Conservation (phyloP, 2,113 vertebrate species). For the Cynopterus brachyotis region DNA sequence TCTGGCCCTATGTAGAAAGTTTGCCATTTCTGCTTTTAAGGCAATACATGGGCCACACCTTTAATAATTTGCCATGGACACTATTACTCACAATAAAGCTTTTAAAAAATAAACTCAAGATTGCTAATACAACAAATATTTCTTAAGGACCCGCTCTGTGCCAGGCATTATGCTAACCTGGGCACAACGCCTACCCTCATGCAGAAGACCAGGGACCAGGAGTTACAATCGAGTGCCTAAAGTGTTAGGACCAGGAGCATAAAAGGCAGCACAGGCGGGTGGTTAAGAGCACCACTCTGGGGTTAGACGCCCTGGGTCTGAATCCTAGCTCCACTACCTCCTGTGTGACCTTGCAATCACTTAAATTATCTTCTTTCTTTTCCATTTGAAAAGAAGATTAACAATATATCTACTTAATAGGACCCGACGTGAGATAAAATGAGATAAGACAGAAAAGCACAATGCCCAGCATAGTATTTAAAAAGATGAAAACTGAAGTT, state of each 20-base stretch:
- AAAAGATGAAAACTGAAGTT: neutral
- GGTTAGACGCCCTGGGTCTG: neutral
- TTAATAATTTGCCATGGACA: neutral
- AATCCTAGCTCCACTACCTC: neutral
- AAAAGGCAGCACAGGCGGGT: neutral
- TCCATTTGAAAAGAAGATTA: neutral
- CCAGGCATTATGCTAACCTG: too few species aligned
- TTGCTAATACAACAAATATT: neutral
- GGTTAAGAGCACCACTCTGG: neutral
- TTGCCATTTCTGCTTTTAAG: neutral
- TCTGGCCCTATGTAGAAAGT: neutral
- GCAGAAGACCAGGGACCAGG: neutral
- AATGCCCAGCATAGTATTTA: neutral
- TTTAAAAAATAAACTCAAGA: neutral
- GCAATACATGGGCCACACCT: neutral
- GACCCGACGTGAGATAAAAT: neutral
- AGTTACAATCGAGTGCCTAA: too few species aligned
- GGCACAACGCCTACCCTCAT: accelerated
- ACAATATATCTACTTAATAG: neutral
- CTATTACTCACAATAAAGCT: neutral
- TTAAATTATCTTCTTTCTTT: neutral
- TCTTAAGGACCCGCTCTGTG: neutral
- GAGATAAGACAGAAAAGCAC: neutral
- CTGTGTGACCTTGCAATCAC: neutral
- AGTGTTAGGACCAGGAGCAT: neutral